Evolutionary conservation across 1,140 invertebrate genomes (phyloP).

Genomic region (Chironomus tepperi): DNA sequence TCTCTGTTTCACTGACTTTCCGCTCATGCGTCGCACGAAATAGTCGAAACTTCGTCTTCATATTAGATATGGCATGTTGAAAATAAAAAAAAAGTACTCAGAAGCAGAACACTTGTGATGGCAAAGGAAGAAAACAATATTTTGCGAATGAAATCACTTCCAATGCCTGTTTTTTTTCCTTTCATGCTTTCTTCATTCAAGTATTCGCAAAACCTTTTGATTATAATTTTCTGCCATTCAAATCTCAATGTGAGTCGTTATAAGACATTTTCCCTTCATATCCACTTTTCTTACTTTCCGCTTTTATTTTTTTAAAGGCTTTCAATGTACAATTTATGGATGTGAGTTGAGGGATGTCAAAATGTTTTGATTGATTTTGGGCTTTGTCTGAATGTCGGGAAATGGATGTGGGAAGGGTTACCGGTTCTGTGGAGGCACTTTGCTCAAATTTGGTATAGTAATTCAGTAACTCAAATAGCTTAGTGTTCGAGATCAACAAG

Average conservation of each 20-base stretch:
- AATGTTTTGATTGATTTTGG: no score
- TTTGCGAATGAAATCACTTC: background rate
- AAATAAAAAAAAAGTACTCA: background rate
- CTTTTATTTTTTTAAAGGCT: background rate
- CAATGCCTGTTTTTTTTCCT: background rate
- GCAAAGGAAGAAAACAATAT: background rate
- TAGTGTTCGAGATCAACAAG: no score
- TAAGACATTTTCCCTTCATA: background rate
- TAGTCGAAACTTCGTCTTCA: background rate
- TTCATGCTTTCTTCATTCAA: background rate
- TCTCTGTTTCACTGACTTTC: background rate
- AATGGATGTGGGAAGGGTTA: no score
- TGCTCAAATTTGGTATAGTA: no score
- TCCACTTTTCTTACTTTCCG: background rate
- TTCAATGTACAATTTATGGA: no score
- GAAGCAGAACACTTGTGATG: background rate
- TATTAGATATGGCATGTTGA: background rate
- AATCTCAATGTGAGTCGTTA: background rate
- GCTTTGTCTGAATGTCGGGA: no score
- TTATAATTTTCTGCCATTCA: conserved; percentile 16
- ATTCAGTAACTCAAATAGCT: no score
- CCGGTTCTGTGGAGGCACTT: no score
- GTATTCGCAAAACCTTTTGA: background rate
- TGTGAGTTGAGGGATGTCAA: no score
- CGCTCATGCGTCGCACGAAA: conserved; percentile 16